Conservation (phyloP, 2,888 invertebrate species). For the Cantharis lateralis region DNA sequence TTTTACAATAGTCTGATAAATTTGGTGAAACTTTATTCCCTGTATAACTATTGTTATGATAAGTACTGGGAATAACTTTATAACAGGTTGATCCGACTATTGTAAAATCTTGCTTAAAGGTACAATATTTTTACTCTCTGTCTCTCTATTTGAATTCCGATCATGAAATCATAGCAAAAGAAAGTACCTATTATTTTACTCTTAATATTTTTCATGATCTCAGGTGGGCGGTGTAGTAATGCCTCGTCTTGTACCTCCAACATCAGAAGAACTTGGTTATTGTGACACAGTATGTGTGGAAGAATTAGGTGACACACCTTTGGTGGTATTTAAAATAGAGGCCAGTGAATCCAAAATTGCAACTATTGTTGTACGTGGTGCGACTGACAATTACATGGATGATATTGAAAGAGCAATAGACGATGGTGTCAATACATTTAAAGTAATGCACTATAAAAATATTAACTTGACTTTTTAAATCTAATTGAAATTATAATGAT, state of each 20-base stretch:
- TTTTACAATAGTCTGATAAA: too few relatives aligned
- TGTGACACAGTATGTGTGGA: constrained; percentile 88
- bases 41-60: too few relatives aligned
- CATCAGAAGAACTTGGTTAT: constrained; percentile 87
- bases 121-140: too few relatives aligned
- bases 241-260: constrained; percentile 75
- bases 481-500: neutral
- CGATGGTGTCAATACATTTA: constrained; percentile 98
- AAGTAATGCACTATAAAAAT: constrained; percentile 59
- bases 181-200: neutral
- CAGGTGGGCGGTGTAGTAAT: constrained; percentile 60
- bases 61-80: too few relatives aligned
- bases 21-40: too few relatives aligned
- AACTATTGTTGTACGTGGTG: constrained; percentile 92
- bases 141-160: too few relatives aligned
- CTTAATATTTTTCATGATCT: constrained; percentile 3
- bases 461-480: neutral
- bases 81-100: too few relatives aligned
- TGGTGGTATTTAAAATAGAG: constrained; percentile 91
- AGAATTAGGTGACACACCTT: constrained; percentile 93
- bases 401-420: constrained; percentile 98
- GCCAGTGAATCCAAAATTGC: constrained; percentile 85
- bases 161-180: too few relatives aligned
- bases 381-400: constrained; percentile 98
- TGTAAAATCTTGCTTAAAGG: too few relatives aligned